phyloP scores from a whole-genome alignment of 2,888 invertebrate genomes.

The Drepana falcataria region DNA sequence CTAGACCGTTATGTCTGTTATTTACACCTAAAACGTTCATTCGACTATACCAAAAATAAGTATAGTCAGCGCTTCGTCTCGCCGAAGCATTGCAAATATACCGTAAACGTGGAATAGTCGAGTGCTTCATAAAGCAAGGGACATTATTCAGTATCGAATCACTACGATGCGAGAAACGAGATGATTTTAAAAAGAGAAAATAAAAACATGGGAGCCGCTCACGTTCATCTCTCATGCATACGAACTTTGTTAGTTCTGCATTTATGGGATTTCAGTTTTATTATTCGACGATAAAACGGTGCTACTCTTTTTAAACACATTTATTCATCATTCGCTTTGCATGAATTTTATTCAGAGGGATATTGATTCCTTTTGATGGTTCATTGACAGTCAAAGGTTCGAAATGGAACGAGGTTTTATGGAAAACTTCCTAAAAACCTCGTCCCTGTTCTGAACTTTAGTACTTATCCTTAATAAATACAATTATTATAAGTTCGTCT shows the following conservation, averaged over 20 bases:
- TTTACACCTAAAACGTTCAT: no score
- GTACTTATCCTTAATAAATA: no score
- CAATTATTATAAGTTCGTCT: no score
- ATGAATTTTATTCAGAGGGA: no score
- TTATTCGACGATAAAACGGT: background rate
- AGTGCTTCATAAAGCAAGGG: constrained; percentile 41
- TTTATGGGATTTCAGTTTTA: constrained; percentile 1
- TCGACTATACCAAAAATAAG: background rate
- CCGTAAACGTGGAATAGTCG: constrained; percentile 43
- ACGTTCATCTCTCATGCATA: constrained; percentile 14
- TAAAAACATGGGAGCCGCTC: constrained; percentile 22
- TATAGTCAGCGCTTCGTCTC: background rate
- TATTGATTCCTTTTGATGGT: no score
- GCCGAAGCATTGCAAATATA: constrained; percentile 29
- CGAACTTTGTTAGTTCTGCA: constrained; percentile 17
- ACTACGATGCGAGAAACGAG: constrained; percentile 22
- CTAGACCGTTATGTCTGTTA: no score
- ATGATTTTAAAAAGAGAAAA: constrained; percentile 33
- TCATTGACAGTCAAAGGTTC: no score
- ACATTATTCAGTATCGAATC: constrained; percentile 49
- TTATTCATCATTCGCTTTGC: no score
- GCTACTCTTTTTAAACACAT: background rate
- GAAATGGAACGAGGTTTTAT: no score
- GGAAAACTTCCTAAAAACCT: no score
- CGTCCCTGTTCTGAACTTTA: no score